Base-by-base conservation (phyloP, 1,140 invertebrate species). In the Bombus superbus region DNA sequence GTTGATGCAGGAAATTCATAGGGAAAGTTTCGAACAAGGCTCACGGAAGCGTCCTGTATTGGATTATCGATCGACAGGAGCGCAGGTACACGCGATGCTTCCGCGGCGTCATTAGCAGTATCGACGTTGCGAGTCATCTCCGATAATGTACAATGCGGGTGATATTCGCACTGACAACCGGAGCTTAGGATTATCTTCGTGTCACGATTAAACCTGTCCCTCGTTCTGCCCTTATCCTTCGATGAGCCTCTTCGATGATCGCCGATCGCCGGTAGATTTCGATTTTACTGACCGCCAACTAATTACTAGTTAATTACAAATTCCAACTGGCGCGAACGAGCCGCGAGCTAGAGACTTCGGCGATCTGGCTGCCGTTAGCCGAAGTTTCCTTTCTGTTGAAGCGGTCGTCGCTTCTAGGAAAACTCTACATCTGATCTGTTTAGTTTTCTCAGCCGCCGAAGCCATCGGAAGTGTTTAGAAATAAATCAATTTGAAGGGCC, bases 131-230 rank as follows among this genome's bases (percentile, higher is more conserved):
- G 35, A 82, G 81, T 86, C 80, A 82, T 89, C 88, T 86, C 69
- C 81, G 53, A 89, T 89, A 89, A 89, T 89, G 80, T 77, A 81
- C 82, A 90, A 87, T 82, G 75, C 76, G 69, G 75, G 64, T 71
- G 86, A 89, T 90, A 87, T 89, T 71, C 75, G 77, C 69, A 87
- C 74, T 87, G 89, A 90, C 89, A 90, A 90, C 88, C 89, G 86
- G 47, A 83, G 88, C 76, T 76, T 62, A 64, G 88, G 78, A 90
- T 90, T 90, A 90, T 90, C 88, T 42, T 90, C 76, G 79, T 78
- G 89, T 87, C 86, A 85, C 79, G 82, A 89, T 85, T 90, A 90
- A 87, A 80, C 86, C 79, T 83, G 78, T 87, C 88, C 78, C 78
- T 86, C 88, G 79, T 71, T 87, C 74, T 57, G 77, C 85, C 69